Conservation (phyloP, 2,113 vertebrate species). For the Pyrgilauda ruficollis region DNA sequence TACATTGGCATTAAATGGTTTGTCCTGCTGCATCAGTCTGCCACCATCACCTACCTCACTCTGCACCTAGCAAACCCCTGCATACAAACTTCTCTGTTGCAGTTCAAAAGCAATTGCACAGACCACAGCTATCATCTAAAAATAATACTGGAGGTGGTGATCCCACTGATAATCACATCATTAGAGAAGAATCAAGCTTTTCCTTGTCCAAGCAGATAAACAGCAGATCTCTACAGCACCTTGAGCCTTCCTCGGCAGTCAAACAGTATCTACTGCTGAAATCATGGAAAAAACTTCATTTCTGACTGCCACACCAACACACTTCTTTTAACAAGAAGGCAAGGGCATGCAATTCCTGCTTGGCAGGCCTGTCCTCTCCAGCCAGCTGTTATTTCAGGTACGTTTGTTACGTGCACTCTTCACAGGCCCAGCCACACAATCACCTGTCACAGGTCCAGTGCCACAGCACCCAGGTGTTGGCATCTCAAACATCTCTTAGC, state of each 20-base stretch:
- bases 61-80: neutral
- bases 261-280: neutral
- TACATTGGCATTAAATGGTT: neutral
- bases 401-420: neutral
- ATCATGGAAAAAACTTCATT: neutral
- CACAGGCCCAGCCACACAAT: neutral
- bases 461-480: neutral
- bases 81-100: neutral
- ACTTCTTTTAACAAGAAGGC: neutral
- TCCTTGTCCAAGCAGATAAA: neutral
- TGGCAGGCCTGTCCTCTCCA: neutral
- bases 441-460: fast-evolving
- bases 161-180: neutral
- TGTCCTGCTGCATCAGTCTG: neutral
- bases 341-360: neutral
- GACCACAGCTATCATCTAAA: neutral
- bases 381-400: constrained; percentile 7
- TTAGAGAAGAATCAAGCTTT: neutral
- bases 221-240: neutral
- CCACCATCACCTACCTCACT: neutral
- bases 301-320: neutral
- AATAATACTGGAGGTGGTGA: neutral
- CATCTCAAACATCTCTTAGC: neutral
- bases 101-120: neutral
- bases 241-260: neutral